These are phyloP conservation scores for Ammospiza caudacuta DNA, from an alignment of 2,113 vertebrate species.

Conservation along the genomic window DNA sequence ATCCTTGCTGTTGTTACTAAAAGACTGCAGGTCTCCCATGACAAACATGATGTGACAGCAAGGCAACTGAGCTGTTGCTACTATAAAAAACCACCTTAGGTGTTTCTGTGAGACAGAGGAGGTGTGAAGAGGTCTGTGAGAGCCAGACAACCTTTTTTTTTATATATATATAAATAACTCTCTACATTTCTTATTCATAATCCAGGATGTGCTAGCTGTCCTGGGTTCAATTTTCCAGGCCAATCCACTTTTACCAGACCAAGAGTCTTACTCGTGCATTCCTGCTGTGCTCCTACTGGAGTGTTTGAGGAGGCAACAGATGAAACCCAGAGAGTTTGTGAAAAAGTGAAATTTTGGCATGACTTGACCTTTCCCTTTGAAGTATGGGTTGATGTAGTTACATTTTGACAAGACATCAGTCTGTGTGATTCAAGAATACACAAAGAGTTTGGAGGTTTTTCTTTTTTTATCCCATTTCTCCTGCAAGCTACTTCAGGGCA, in stretches of 20 bases:
- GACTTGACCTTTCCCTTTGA: constrained; percentile 18
- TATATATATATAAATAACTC: neutral
- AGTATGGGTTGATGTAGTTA: neutral
- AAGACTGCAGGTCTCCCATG: neutral
- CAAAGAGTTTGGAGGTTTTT: neutral
- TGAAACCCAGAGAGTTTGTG: neutral
- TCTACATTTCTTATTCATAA: neutral
- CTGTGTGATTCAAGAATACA: neutral
- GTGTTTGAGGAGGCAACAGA: neutral
- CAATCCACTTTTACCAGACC: neutral
- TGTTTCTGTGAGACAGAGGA: neutral
- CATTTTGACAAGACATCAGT: constrained; percentile 32
- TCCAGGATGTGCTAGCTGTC: neutral
- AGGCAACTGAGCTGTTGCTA: neutral
- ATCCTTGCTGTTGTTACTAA: neutral
- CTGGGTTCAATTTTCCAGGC: neutral
- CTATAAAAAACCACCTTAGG: neutral
- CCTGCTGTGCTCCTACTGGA: neutral
- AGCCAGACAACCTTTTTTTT: neutral
- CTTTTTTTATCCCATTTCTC: neutral
- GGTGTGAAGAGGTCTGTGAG: neutral
- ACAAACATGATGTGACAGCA: neutral
- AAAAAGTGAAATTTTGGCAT: neutral
- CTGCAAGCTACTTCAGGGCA: neutral
- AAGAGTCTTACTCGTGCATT: neutral